Evolutionary conservation across 2,888 invertebrate species (phyloP), one percentile per base, ranked within the genome.

Genomic region (Apodemia zela): DNA sequence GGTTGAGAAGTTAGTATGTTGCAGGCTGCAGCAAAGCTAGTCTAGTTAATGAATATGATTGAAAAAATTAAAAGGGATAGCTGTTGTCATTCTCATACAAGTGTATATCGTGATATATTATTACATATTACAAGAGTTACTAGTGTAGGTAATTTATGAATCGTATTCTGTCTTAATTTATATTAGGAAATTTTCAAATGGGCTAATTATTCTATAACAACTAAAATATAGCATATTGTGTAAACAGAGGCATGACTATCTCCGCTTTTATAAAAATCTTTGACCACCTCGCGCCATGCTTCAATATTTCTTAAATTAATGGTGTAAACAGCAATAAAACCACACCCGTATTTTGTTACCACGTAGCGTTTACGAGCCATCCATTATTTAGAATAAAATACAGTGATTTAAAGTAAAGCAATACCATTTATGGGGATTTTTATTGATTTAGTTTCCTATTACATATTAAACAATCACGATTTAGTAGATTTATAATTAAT

Each of bases 281-380:
- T 18, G 18, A 5, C 21, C 11, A 11, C 17, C 18, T 49, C 49
- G 18, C 49, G 5, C 13, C 21, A 51, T 13, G 13, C 21, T 18
- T 6, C 21, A 51, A 51, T 51, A 51, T 51, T 51, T 21, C 51
- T 21, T 21, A 51, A 25, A 51, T 51, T 51, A 21, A 18, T 21
- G 51, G 51, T 25, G 51, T 51, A 51, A 51, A 51, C 21, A 25
- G 21, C 21, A 51, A 51, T 51, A 51, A 51, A 51, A 51, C 51
- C 51, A 51, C 51, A 51, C 21, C 21, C 49, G 18, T 51, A 21
- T 51, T 51, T 51, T 51, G 51, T 51, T 51, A 51, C 51, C 51
- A 21, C 21, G 51, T 13, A 51, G 51, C 51, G 18, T 51, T 25
- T 51, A 51, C 51, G 51, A 51, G 5, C 51, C 51, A 51, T 51